These are phyloP conservation scores for Orchesellides sinensis DNA, from an alignment of 2,888 invertebrate species.

Conservation along the genomic window DNA sequence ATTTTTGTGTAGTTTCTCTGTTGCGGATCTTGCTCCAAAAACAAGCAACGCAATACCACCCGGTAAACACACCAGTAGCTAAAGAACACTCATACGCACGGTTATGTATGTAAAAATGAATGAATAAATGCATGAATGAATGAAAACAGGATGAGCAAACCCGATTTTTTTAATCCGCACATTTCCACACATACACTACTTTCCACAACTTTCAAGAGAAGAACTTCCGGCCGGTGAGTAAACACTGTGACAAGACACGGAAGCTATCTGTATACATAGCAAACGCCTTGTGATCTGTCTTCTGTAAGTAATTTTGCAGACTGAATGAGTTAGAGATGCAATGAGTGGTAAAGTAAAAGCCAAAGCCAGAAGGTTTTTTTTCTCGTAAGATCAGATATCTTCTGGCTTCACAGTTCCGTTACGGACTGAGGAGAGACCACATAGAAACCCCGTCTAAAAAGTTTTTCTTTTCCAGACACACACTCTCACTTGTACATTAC, in stretches of 20 bases:
- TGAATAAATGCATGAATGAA: conserved; percentile 46
- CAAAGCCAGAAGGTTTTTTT: conserved; percentile 17
- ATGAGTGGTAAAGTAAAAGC: conserved; percentile 13
- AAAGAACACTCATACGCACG: too few relatives aligned
- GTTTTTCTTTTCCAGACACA: conserved; percentile 43
- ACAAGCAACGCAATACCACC: conserved; percentile 8
- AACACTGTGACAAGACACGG: conserved; percentile 51
- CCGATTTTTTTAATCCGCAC: conserved; percentile 40
- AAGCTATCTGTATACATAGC: conserved; percentile 20
- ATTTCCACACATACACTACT: conserved; percentile 7
- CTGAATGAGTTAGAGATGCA: background rate
- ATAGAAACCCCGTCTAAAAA: conserved; percentile 43
- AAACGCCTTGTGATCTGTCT: conserved; percentile 9
- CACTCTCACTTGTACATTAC: too few relatives aligned
- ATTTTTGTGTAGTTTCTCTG: background rate
- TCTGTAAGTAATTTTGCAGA: conserved; percentile 28
- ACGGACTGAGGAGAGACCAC: conserved; percentile 51
- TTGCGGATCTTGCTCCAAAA: background rate
- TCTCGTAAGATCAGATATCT: conserved; percentile 52
- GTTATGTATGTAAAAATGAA: conserved; percentile 6
- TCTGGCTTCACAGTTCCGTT: conserved; percentile 55
- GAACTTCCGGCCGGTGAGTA: conserved; percentile 62
- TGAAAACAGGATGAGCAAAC: conserved; percentile 41
- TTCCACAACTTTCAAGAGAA: conserved; percentile 12
- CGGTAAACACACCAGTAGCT: too few relatives aligned